Evolutionary conservation across 23 tunicate species (phyloP).

Genomic region (Clavelina lepadiformis): DNA sequence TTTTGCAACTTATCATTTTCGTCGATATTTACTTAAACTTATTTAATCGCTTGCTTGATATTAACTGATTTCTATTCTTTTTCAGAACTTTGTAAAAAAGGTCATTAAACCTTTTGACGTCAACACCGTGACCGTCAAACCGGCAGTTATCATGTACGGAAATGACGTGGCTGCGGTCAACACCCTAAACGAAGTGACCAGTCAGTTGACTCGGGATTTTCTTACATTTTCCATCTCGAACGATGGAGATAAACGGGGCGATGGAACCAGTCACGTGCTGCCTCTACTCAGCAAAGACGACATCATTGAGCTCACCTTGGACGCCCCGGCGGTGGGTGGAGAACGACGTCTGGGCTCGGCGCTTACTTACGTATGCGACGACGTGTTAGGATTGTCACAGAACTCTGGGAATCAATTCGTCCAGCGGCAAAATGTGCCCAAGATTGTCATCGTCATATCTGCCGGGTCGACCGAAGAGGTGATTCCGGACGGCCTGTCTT

Average conservation of each 20-base stretch:
- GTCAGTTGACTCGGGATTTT: constrained; percentile 7
- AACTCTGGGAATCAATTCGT: background rate
- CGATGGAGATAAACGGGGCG: background rate
- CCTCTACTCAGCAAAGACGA: constrained; percentile 11
- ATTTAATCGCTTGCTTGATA: too few species aligned
- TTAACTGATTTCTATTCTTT: too few species aligned
- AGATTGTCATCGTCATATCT: constrained; percentile 33
- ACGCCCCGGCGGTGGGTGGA: constrained; percentile 32
- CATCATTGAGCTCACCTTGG: background rate
- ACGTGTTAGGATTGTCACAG: constrained; percentile 29
- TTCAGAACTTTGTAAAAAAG: constrained; percentile 44
- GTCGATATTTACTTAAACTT: too few species aligned
- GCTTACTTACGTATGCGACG: constrained; percentile 31
- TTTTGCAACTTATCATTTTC: too few species aligned
- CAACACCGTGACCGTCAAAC: constrained; percentile 35
- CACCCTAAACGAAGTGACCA: constrained; percentile 9
- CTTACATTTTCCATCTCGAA: background rate
- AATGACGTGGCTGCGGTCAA: constrained; percentile 21
- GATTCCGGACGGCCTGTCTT: constrained; percentile 25
- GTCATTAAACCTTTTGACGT: constrained; percentile 38
- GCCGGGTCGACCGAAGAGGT: constrained; percentile 20
- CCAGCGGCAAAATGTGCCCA: constrained; percentile 14
- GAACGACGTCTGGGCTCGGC: constrained; percentile 42
- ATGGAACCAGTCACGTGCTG: too few species aligned
- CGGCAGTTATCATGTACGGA: constrained; percentile 36